These are phyloP conservation scores for Phania funesta DNA, from an alignment of 2,888 invertebrate genomes.

Conservation along the genomic window DNA sequence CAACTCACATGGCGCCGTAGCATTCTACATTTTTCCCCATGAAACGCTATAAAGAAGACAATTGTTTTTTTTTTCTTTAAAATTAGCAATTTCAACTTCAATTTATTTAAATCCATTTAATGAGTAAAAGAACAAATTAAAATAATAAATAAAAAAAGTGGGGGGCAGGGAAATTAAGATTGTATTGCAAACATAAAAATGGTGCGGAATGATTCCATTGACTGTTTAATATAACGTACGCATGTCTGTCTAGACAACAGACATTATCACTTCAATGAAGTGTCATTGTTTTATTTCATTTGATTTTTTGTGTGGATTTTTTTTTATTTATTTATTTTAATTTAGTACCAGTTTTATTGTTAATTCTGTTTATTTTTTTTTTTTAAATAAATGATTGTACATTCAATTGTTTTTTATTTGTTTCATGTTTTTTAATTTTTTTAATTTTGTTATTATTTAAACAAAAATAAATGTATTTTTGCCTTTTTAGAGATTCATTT, in stretches of 20 bases:
- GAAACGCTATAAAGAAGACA: too few relatives aligned
- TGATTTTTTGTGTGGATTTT: slow-evolving; percentile 24
- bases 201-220: slow-evolving; percentile 53
- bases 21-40: too few relatives aligned
- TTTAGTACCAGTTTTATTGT: slow-evolving; percentile 30
- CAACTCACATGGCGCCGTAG: too few relatives aligned
- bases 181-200: slow-evolving; percentile 16
- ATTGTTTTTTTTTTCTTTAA: too few relatives aligned
- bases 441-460: background rate
- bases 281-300: slow-evolving; percentile 63
- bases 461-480: background rate
- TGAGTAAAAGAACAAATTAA: background rate
- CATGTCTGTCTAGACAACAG: slow-evolving; percentile 69
- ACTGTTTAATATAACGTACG: slow-evolving; percentile 46
- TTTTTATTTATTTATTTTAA: slow-evolving; percentile 1
- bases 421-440: slow-evolving; percentile 2
- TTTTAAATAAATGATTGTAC: slow-evolving; percentile 17
- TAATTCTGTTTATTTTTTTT: too few relatives aligned
- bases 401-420: slow-evolving; percentile 31
- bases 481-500: background rate
- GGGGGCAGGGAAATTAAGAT: background rate
- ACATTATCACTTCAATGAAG: slow-evolving; percentile 69
- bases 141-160: background rate
- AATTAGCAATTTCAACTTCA: too few relatives aligned
- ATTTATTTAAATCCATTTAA: background rate